phyloP scores from a whole-genome alignment of 2,797 vertebrate genomes.

The Enteromius unitaeniatus region DNA sequence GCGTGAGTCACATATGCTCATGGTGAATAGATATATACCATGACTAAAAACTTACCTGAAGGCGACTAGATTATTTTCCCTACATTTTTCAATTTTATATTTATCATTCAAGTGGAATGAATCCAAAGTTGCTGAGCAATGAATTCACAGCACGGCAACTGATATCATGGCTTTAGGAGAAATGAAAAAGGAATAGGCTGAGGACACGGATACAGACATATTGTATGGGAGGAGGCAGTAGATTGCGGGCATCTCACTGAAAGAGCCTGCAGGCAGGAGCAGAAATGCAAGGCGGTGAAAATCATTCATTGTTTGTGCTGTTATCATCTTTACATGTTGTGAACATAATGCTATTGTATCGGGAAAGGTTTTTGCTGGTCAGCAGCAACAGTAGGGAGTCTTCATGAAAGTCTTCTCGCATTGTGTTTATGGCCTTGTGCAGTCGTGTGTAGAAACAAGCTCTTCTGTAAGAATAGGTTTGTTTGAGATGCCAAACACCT shows the following conservation, averaged over 20 bases:
- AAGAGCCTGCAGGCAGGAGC: slow-evolving; percentile 12
- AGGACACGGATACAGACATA: slow-evolving; percentile 30
- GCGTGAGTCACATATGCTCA: neutral
- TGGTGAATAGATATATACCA: slow-evolving; percentile 4
- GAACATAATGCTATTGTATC: neutral
- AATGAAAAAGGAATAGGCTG: slow-evolving; percentile 43
- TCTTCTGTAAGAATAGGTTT: neutral
- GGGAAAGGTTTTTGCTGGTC: slow-evolving; percentile 21
- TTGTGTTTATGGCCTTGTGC: slow-evolving; percentile 15
- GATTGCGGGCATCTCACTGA: slow-evolving; percentile 27
- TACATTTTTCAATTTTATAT: slow-evolving; percentile 36
- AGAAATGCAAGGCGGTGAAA: slow-evolving; percentile 18
- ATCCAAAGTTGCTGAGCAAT: slow-evolving; percentile 57
- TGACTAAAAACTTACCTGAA: slow-evolving; percentile 35
- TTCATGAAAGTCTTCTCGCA: slow-evolving; percentile 16
- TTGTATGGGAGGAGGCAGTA: slow-evolving; percentile 28
- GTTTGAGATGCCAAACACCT: slow-evolving; percentile 11
- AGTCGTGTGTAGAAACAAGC: neutral
- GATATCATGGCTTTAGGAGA: slow-evolving; percentile 39
- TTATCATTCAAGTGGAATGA: slow-evolving; percentile 49
- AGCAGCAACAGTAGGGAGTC: slow-evolving; percentile 7
- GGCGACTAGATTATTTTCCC: slow-evolving; percentile 22
- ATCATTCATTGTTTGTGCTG: slow-evolving; percentile 46
- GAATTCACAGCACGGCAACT: slow-evolving; percentile 42
- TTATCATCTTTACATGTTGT: slow-evolving; percentile 45